A percentile compares a stretch with the other conserved stretches of the same genome.
Evolutionary conservation across 2,797 vertebrate genomes (phyloP).

Genomic region (Percopsis omiscomaycus): DNA sequence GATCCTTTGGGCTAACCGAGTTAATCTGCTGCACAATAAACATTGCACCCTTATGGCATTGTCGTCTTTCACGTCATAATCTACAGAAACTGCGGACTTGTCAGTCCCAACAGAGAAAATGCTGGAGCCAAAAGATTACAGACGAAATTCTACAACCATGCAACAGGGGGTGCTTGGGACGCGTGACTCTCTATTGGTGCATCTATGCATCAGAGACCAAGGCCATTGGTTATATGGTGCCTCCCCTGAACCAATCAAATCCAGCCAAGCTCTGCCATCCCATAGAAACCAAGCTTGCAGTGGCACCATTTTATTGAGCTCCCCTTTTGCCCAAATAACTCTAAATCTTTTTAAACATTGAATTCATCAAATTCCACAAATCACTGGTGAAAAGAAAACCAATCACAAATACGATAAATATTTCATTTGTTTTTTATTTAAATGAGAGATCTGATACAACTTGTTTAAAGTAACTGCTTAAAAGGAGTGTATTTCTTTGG

Average conservation of each 20-base stretch:
- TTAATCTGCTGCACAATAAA: slow-evolving; percentile 58
- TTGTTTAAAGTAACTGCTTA: no score
- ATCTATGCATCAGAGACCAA: slow-evolving; percentile 40
- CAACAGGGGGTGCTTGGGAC: slow-evolving; percentile 62
- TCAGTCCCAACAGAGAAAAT: slow-evolving; percentile 48
- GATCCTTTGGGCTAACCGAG: slow-evolving; percentile 52
- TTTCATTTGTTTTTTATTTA: background rate
- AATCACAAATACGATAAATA: slow-evolving; percentile 17
- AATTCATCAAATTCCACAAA: background rate
- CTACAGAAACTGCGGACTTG: slow-evolving; percentile 59
- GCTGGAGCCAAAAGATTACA: slow-evolving; percentile 57
- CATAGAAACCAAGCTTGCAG: slow-evolving; percentile 72
- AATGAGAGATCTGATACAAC: no score
- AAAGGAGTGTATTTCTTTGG: no score
- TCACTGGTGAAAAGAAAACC: background rate
- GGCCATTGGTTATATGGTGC: slow-evolving; percentile 65
- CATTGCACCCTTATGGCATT: slow-evolving; percentile 54
- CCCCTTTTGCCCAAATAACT: slow-evolving; percentile 40
- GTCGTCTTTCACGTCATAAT: slow-evolving; percentile 63
- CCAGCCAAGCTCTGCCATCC: slow-evolving; percentile 47
- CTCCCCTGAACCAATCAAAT: slow-evolving; percentile 57
- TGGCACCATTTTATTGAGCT: slow-evolving; percentile 51
- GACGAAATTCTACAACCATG: slow-evolving; percentile 61
- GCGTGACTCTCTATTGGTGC: slow-evolving; percentile 64
- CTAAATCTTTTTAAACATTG: slow-evolving; percentile 30